phyloP scores from a whole-genome alignment of 1,140 invertebrate genomes.

The Drosophila leontia region DNA sequence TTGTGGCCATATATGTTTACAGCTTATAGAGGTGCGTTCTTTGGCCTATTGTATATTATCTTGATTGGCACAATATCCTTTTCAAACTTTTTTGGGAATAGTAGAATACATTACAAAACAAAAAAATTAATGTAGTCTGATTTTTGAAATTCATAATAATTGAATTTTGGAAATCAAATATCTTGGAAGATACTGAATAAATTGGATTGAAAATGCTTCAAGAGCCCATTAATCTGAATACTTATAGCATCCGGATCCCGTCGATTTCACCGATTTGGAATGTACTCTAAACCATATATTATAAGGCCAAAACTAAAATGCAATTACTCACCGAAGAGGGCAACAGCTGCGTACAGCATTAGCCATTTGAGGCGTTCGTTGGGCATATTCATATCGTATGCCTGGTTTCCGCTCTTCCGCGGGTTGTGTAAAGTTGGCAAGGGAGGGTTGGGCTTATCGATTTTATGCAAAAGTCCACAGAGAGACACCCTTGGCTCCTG shows the following conservation, averaged over 20 bases:
- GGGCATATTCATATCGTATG: constrained; percentile 65
- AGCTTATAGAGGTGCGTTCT: no score
- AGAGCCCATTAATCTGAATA: neutral
- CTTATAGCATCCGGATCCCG: constrained; percentile 16
- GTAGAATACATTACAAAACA: no score
- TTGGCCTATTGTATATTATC: no score
- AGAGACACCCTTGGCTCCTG: constrained; percentile 52
- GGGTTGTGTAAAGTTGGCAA: constrained; percentile 16
- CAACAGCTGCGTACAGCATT: constrained; percentile 76
- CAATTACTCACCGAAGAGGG: constrained; percentile 69
- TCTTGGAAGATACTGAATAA: neutral
- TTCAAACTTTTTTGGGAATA: no score
- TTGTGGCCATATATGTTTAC: no score
- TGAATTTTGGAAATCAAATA: neutral
- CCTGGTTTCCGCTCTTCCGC: constrained; percentile 54
- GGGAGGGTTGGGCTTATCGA: constrained; percentile 57
- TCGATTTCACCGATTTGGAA: constrained; percentile 12
- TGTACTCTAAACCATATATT: constrained; percentile 21
- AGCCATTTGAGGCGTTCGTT: constrained; percentile 71
- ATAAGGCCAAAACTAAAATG: constrained; percentile 18
- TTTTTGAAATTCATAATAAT: neutral
- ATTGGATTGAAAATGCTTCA: no score
- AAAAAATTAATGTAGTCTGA: neutral
- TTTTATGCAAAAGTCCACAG: constrained; percentile 62
- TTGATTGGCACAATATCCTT: no score